Evolutionary conservation across 1,140 invertebrate species (phyloP), one percentile per base, ranked within the genome.

Genomic region (Cydia fagiglandana): DNA sequence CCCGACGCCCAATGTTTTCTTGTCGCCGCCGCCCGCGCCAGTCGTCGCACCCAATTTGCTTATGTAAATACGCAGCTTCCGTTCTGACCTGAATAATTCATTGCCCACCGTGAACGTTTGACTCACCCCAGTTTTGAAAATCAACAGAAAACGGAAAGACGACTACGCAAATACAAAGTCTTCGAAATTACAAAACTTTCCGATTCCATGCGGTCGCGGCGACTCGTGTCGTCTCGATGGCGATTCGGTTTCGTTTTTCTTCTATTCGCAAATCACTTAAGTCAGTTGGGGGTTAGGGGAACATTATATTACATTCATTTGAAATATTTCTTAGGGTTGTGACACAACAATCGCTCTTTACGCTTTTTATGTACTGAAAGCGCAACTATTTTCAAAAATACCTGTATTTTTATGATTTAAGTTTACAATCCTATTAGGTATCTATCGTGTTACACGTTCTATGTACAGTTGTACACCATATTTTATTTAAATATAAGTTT

Each of bases 41-140:
- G 77, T 81, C 80, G 81, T 84, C 83, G 87, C 84, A 90, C 84
- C 86, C 88, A 90, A 88, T 90, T 90, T 88, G 85, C 88, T 88
- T 90, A 90, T 88, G 88, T 88, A 90, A 88, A 90, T 90, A 88
- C 86, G 81, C 85, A 89, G 87, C 83, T 90, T 86, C 84, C 87
- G 83, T 85, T 84, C 83, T 83, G 81, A 84, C 80, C 81, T 90
- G 88, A 90, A 90, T 90, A 83, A 90, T 90, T 89, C 87, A 90
- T 87, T 83, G 81, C 76, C 74, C 80, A 77, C 80, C 83, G 77
- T 81, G 78, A 85, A 85, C 83, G 83, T 85, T 88, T 88, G 83
- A 85, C 83, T 87, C 83, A 79, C 78, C 77, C 82, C 80, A 88
- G 83, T 89, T 89, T 87, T 83, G 77, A 87, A 87, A 88, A 88